Evolutionary conservation across 2,113 vertebrate species (phyloP).

Genomic region (Rhodinocichla rosea): DNA sequence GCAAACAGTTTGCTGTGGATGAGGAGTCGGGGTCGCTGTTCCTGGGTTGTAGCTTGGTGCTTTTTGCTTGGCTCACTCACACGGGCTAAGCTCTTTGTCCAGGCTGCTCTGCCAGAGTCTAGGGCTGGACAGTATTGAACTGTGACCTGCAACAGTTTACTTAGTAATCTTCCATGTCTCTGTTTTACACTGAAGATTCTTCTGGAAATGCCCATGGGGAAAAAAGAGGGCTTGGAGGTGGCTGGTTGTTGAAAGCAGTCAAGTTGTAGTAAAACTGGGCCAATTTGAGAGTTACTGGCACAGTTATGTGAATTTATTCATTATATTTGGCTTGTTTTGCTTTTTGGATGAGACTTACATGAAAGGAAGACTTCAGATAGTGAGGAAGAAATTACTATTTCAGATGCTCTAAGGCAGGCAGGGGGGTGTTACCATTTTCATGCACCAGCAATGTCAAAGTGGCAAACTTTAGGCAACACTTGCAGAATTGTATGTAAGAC

Average conservation of each 20-base stretch:
- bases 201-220: background rate
- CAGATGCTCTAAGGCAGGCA: background rate
- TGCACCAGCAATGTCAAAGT: fast-evolving
- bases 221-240: background rate
- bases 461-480: background rate
- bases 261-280: background rate
- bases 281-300: background rate
- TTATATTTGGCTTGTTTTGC: background rate
- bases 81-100: background rate
- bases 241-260: background rate
- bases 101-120: background rate
- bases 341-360: background rate
- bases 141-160: background rate
- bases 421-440: background rate
- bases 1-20: background rate
- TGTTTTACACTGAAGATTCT: background rate
- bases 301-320: background rate
- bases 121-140: background rate
- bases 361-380: background rate
- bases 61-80: background rate
- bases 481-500: background rate
- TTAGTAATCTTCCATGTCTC: background rate
- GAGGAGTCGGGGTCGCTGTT: background rate
- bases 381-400: background rate
- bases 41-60: background rate